Conservation (phyloP, 1,140 invertebrate genomes). For the Aplysia californica region DNA sequence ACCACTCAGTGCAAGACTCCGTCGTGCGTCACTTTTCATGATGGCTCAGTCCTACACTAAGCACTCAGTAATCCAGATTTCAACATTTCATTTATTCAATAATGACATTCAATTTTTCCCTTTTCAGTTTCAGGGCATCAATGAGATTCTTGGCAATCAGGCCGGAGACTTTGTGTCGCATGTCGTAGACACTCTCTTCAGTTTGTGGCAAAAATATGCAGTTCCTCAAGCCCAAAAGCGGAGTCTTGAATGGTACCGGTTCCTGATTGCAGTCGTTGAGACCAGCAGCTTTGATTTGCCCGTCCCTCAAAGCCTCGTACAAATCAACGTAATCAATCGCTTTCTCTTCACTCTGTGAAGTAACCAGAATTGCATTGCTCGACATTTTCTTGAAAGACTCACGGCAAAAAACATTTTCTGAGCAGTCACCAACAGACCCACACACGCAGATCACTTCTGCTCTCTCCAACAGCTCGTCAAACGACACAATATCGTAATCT, state of each 20-base stretch:
- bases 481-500: constrained; percentile 53
- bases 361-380: constrained; percentile 65
- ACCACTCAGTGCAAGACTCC: too few species aligned
- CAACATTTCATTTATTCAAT: not conserved
- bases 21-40: too few species aligned
- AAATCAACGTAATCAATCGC: constrained; percentile 57
- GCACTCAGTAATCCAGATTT: not conserved
- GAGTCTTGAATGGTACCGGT: constrained; percentile 40
- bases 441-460: constrained; percentile 63
- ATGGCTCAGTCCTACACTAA: too few species aligned
- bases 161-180: constrained; percentile 31
- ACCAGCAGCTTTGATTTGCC: constrained; percentile 46
- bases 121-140: constrained; percentile 13
- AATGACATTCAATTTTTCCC: not conserved
- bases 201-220: constrained; percentile 47
- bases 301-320: constrained; percentile 59
- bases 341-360: constrained; percentile 48
- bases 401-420: constrained; percentile 47
- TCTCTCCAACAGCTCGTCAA: constrained; percentile 50
- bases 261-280: constrained; percentile 53
- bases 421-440: constrained; percentile 37
- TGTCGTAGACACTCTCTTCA: constrained; percentile 34
- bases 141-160: constrained; percentile 33
- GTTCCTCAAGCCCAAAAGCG: constrained; percentile 41
- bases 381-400: constrained; percentile 62